Base-by-base conservation (phyloP, 2,888 invertebrate species). In the Ornithoptera alexandrae region DNA sequence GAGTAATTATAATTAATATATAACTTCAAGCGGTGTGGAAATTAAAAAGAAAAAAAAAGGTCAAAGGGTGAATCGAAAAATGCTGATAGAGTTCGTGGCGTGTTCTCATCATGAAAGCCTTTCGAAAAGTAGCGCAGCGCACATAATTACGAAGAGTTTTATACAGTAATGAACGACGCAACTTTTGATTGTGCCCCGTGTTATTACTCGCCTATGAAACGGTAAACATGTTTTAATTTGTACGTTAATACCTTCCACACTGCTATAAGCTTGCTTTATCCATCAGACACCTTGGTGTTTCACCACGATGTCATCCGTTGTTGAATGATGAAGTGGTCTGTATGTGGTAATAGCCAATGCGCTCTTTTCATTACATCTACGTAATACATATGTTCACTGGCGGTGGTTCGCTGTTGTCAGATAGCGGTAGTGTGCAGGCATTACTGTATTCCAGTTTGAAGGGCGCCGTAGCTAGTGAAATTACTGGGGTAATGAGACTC, bases 81-180 rank as follows among this genome's bases (percentile, higher is more conserved):
- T 36, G 62, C 69, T 65, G 60, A 69, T 65, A 62, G 65, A 69
- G 65, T 69, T 69, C 65, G 65, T 24, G 20, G 62, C 62, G 60
- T 61, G 69, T 69, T 65, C 53, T 69, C 65, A 60, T 53, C 63
- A 57, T 61, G 69, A 65, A 60, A 65, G 63, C 61, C 57, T 69
- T 65, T 69, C 57, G 62, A 58, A 69, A 61, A 53, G 63, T 69
- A 65, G 65, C 61, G 69, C 62, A 42, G 65, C 46, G 61, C 65
- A 50, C 46, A 62, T 69, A 69, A 69, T 69, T 62, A 69, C 65
- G 62, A 65, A 42, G 64, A 69, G 65, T 69, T 69, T 65, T 62
- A 46, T 65, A 60, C 65, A 61, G 69, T 69, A 69, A 62, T 63
- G 68, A 62, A 69, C 62, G 50, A 24, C 46, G 46, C 50, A 46